Evolutionary conservation across 2,113 vertebrate genomes (phyloP), one percentile per base, ranked within the genome.

Genomic region (Synchiropus splendidus): DNA sequence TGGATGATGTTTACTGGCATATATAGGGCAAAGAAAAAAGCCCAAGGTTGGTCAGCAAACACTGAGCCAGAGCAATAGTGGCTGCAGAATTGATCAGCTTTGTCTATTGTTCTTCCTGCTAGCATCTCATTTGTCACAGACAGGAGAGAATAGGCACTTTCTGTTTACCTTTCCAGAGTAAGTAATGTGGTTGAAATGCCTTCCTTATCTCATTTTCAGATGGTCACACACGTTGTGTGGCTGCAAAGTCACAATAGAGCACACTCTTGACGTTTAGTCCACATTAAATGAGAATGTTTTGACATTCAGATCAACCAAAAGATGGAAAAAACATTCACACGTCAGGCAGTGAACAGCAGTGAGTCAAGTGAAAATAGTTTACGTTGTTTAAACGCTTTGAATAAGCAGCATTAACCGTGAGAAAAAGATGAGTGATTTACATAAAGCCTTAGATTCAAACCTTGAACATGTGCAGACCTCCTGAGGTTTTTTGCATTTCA

Each of bases 21-120:
- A 30, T 36, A 4, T 8, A 1, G 10, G 12, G 12, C 2, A 13
- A 3, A 31, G 34, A 4, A 16, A 38, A 44, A 5, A n/a, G 14
- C 4, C 2, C 21, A 4, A 27, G 21, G 4, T 27, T 27, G 21
- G 21, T 27, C 21, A 27, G 8, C 4, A 27, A 27, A 27, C 4
- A 27, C 4, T 5, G 21, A 38, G 41, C 12, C 27, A 37, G 30
- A 42, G 41, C 12, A 54, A 17, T 6, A 34, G 54, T 31, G 48
- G 36, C 40, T 32, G 31, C 27, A 36, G 14, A 56, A 44, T 12
- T 15, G 31, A 59, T 10, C 21, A 30, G 14, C 12, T 31, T 30
- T 36, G 12, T 35, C 55, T 37, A 61, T 59, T 64, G 55, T 59
- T 72, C 15, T 50, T 31, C 40, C 9, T 39, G 17, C 38, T 35